phyloP scores from a whole-genome alignment of 2,888 invertebrate genomes.

The Drosophila birchii region DNA sequence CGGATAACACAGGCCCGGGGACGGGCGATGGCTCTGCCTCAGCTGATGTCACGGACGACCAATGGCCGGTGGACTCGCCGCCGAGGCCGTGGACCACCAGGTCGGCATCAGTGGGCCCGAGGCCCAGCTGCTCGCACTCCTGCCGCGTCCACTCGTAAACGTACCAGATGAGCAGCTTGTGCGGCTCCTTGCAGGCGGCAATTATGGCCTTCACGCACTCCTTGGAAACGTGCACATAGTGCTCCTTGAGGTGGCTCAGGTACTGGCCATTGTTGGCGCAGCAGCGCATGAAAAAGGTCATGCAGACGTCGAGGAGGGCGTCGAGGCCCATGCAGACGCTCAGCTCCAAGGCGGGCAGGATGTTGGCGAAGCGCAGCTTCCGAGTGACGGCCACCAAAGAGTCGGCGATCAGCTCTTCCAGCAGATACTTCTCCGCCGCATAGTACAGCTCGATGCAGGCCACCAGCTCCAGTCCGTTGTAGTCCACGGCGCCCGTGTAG shows the following conservation, averaged over 20 bases:
- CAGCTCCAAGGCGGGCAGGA: constrained; percentile 83
- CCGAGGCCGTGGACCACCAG: constrained; percentile 33
- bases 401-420: constrained; percentile 77
- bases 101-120: constrained; percentile 69
- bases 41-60: constrained; percentile 30
- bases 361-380: constrained; percentile 83
- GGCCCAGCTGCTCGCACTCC: constrained; percentile 77
- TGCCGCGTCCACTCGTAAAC: constrained; percentile 83
- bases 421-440: constrained; percentile 83
- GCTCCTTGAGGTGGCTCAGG: constrained; percentile 76
- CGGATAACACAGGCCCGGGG: constrained; percentile 52
- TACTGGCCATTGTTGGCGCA: constrained; percentile 82
- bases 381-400: constrained; percentile 78
- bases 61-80: constrained; percentile 20
- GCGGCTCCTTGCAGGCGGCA: constrained; percentile 73
- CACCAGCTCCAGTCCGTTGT: constrained; percentile 75
- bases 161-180: constrained; percentile 81
- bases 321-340: constrained; percentile 82
- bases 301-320: constrained; percentile 74
- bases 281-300: constrained; percentile 83
- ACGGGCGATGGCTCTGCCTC: constrained; percentile 4
- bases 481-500: constrained; percentile 80
- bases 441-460: constrained; percentile 84
- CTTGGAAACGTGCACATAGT: constrained; percentile 83
- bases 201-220: constrained; percentile 83